A percentile compares a stretch with the other conserved stretches of the same genome.
Evolutionary conservation across 2,888 invertebrate species (phyloP).

Genomic region (Spodoptera littoralis): DNA sequence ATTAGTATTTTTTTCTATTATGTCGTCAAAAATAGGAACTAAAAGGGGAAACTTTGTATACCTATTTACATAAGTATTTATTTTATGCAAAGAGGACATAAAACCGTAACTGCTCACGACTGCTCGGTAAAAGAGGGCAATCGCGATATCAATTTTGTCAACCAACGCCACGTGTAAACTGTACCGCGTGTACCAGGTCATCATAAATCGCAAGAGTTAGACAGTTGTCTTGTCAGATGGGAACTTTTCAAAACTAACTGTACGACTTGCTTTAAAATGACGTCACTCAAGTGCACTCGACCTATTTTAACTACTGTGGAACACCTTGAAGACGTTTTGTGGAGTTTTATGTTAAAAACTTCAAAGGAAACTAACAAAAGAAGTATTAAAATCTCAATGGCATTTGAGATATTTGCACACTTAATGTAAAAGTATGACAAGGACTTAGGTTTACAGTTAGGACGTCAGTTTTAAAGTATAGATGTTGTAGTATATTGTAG

Average conservation of each 20-base stretch:
- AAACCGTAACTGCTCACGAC: too few relatives aligned
- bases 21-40: too few relatives aligned
- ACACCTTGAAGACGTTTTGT: constrained; percentile 36
- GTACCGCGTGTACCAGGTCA: constrained; percentile 36
- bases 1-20: too few relatives aligned
- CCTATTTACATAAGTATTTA: too few relatives aligned
- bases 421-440: constrained; percentile 33
- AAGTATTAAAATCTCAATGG: constrained; percentile 47
- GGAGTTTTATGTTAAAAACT: constrained; percentile 37
- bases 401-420: constrained; percentile 36
- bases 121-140: too few relatives aligned
- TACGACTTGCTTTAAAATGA: constrained; percentile 22
- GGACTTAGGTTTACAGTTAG: constrained; percentile 12
- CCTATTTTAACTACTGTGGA: constrained; percentile 26
- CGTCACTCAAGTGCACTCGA: constrained; percentile 42
- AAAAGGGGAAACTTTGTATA: too few relatives aligned
- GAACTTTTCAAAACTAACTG: constrained; percentile 20
- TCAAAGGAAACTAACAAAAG: constrained; percentile 47
- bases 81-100: too few relatives aligned
- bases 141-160: constrained; percentile 5
- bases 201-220: constrained; percentile 39
- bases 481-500: too few relatives aligned
- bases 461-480: too few relatives aligned
- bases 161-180: constrained; percentile 32
- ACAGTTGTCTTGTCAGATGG: constrained; percentile 32